Evolutionary conservation across 2,113 vertebrate species (phyloP), one percentile per base, ranked within the genome.

Genomic region (Ivindomyrus marchei): DNA sequence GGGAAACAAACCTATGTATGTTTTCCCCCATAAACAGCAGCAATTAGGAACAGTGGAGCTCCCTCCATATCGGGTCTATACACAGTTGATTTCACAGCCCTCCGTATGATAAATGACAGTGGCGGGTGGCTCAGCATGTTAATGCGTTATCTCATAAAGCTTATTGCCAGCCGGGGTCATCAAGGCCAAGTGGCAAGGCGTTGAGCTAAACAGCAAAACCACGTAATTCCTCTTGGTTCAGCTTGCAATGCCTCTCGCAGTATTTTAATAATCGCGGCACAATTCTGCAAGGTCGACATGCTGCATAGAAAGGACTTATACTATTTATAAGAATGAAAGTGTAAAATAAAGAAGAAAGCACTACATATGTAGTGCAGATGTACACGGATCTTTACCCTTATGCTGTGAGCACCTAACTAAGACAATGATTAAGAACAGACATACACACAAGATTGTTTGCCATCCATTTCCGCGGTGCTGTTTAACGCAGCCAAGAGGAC

Each of bases 91-190:
- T 94, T 94, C 93, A 93, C 93, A 92, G 93, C 92, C 92, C 91
- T 89, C 92, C 91, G 92, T 94, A 93, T 94, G 94, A 96, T 95
- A 93, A 94, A 95, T 90, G 90, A 95, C 93, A 89, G 90, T 92
- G 92, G 92, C 93, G 93, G 93, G 92, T 94, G 93, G 94, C 92
- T 93, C 93, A 92, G 94, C 94, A 95, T 96, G 95, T 94, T 96
- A 95, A 95, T 96, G 94, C 90, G 88, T 94, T 95, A 95, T 95
- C 95, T 95, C 95, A 95, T 95, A 94, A 94, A 94, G 93, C 92
- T 96, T 96, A 96, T 96, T 94, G 92, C 92, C 93, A 92, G 58
- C 90, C 92, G 92, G 93, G 95, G 94, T 94, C 93, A 93, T 2
- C 89, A 84, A 90, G 95, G 93, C 95, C 94, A 95, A 94, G 94